These are phyloP conservation scores for Monochamus saltuarius DNA, from an alignment of 1,140 invertebrate species.

Conservation along the genomic window DNA sequence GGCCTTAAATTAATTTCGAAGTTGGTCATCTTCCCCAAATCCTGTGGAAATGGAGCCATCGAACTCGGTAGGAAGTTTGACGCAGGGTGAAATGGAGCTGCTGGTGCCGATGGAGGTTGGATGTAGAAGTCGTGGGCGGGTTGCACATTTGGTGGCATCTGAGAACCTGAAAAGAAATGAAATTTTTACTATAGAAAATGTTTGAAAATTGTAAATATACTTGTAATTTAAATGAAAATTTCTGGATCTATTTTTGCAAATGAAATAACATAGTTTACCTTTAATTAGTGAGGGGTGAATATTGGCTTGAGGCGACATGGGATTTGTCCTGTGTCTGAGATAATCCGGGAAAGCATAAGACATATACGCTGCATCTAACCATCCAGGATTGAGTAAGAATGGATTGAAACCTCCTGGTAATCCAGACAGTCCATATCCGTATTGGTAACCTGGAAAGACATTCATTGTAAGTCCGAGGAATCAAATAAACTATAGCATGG, in stretches of 20 bases:
- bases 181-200: too few species aligned
- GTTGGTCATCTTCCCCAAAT: constrained; percentile 26
- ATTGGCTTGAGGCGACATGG: constrained; percentile 53
- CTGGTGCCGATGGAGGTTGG: constrained; percentile 51
- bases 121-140: constrained; percentile 54
- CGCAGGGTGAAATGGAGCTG: constrained; percentile 49
- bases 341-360: constrained; percentile 71
- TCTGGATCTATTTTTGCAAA: too few species aligned
- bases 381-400: constrained; percentile 70
- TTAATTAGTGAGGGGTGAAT: constrained; percentile 53
- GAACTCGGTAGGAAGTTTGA: constrained; percentile 30
- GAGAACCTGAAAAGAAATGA: constrained; percentile 15
- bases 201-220: too few species aligned
- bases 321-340: constrained; percentile 54
- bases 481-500: neutral
- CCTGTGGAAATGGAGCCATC: constrained; percentile 14
- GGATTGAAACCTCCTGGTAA: constrained; percentile 68
- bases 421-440: constrained; percentile 62
- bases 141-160: constrained; percentile 10
- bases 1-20: constrained; percentile 30
- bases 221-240: too few species aligned
- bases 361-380: constrained; percentile 75
- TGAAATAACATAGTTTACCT: too few species aligned
- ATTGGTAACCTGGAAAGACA: constrained; percentile 64
- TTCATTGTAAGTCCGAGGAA: neutral